Percentiles rank a stretch among this genome's conserved stretches.
phyloP scores from a whole-genome alignment of 2,797 vertebrate genomes.

The Florisuga fusca region DNA sequence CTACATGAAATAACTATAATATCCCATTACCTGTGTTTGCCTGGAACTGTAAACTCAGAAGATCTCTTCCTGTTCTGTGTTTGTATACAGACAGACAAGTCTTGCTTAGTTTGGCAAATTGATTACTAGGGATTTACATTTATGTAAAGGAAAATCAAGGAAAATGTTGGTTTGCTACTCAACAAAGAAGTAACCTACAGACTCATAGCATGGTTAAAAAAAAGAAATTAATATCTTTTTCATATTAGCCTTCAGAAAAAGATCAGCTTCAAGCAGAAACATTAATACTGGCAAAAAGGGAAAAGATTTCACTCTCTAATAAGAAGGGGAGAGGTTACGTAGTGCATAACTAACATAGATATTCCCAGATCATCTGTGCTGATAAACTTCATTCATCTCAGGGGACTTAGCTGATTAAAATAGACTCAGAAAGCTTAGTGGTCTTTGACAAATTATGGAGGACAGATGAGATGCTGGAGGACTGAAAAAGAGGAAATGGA shows the following conservation, averaged over 20 bases:
- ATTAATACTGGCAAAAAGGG: neutral
- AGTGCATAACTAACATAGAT: conserved; percentile 26
- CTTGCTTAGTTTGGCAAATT: neutral
- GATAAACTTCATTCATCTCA: conserved; percentile 45
- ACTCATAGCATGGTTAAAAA: neutral
- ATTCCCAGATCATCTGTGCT: conserved; percentile 15
- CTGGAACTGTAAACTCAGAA: neutral
- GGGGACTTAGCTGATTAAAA: conserved; percentile 18
- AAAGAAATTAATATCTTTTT: neutral
- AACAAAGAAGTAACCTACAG: neutral
- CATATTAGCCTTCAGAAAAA: neutral
- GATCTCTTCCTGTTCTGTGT: neutral
- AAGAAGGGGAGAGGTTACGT: conserved; percentile 24
- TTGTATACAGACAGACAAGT: neutral
- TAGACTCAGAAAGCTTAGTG: conserved; percentile 3
- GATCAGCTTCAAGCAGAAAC: neutral
- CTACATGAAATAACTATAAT: neutral
- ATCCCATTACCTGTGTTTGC: neutral
- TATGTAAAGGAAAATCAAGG: neutral
- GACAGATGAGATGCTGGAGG: neutral
- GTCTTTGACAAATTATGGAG: conserved; percentile 37
- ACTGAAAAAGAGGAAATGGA: conserved; percentile 14
- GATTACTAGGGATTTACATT: neutral
- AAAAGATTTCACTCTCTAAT: neutral
- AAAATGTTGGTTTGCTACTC: neutral